A percentile compares a stretch with the other conserved stretches of the same genome.
These are phyloP conservation scores for Panthera tigris DNA, from an alignment of 2,113 vertebrate genomes.

Conservation along the genomic window DNA sequence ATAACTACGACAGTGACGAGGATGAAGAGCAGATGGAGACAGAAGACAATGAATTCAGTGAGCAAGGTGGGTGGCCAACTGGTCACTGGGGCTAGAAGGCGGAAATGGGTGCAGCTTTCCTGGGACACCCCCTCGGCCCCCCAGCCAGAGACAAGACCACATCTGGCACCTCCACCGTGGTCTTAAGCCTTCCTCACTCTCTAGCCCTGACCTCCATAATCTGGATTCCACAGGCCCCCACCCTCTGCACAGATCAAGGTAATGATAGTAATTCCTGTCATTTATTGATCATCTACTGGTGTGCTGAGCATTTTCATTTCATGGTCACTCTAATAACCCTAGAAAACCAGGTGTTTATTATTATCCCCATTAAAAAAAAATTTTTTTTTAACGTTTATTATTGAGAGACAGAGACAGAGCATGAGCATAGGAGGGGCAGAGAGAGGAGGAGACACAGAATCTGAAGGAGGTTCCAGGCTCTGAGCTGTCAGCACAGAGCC, in stretches of 20 bases:
- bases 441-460: no score
- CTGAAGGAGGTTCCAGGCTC: no score
- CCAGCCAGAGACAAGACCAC: background rate
- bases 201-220: background rate
- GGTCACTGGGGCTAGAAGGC: background rate
- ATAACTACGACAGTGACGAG: slow-evolving; percentile 92
- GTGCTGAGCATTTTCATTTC: background rate
- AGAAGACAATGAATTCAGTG: slow-evolving; percentile 90
- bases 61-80: slow-evolving; percentile 85
- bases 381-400: no score
- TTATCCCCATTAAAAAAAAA: background rate
- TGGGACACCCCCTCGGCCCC: no score
- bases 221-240: background rate
- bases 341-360: background rate
- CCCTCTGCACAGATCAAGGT: background rate
- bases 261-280: fast-evolving
- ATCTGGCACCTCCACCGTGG: no score
- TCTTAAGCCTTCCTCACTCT: background rate
- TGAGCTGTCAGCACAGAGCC: no score
- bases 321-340: background rate
- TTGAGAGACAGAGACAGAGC: no score
- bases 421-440: no score
- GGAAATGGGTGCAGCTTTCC: background rate
- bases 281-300: background rate
- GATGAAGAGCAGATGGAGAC: slow-evolving; percentile 93